Evolutionary conservation across 1,140 invertebrate species (phyloP), one percentile per base, ranked within the genome.

Genomic region (Eueides isabella): DNA sequence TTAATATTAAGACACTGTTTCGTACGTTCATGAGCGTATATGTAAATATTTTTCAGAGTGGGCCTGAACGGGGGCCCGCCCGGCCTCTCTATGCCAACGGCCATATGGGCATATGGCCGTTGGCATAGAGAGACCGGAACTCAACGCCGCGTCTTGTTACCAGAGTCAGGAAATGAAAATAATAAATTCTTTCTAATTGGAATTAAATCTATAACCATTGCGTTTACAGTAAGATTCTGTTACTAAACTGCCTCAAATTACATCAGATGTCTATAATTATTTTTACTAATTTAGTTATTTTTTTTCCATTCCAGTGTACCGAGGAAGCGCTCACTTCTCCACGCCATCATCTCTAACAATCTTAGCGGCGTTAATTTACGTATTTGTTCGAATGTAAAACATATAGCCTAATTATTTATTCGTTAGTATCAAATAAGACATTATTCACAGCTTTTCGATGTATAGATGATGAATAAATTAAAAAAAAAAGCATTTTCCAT

Each of bases 321-420:
- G 81, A 62, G 78, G 72, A 28, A 82, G 67, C 33, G 81, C 80
- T 16, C 77, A 81, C 67, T 79, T 85, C 61, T 72, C 81, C 16
- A 69, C 76, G 30, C 79, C 85, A 0, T 74, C 79, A 0, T 65
- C 74, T n/a, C 2, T 70, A 66, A 38, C 72, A 61, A 30, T 88
- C 4, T 28, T 83, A 0, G 76, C 85, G 0, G 75, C 85, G 0
- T 38, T 89, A 9, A 90, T 90, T 77, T 92, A 92, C 66, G 81
- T 92, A 6, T 83, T 92, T n/a, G 84, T 92, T 19, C 90, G 90
- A 81, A 75, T 88, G 67, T 91, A 87, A 86, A 85, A 41, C 30
- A 5, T 68, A 16, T 86, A 85, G 78, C 44, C 64, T 81, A 85
- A 79, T 86, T 89, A 89, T 89, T 90, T 90, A 90, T 55, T 90